A percentile compares a stretch with the other conserved stretches of the same genome.
phyloP scores from a whole-genome alignment of 2,113 vertebrate genomes.

The Cryptotis parvus region DNA sequence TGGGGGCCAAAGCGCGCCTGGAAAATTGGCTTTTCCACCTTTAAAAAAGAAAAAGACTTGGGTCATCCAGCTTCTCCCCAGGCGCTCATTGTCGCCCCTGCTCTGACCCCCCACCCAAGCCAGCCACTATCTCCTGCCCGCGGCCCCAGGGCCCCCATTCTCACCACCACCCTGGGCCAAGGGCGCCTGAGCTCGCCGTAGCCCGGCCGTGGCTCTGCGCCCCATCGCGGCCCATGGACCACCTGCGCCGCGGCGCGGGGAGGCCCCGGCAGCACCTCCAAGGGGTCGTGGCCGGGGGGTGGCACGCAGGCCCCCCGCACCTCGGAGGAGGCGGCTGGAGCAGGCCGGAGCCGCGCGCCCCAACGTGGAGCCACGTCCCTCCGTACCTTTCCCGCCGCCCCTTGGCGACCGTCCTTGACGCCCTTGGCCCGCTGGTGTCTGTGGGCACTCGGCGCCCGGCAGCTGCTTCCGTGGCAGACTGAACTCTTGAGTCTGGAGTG shows the following conservation, averaged over 20 bases:
- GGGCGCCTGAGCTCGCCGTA: neutral
- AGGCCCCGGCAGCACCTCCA: slow-evolving; percentile 36
- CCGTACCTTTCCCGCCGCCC: neutral
- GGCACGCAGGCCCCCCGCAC: slow-evolving; percentile 30
- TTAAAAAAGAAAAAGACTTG: neutral
- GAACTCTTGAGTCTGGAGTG: neutral
- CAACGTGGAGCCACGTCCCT: neutral
- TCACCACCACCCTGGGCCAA: neutral
- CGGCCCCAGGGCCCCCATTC: too few relatives aligned
- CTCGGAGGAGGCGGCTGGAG: slow-evolving; percentile 10
- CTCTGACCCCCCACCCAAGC: neutral
- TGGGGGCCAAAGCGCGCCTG: slow-evolving; percentile 71
- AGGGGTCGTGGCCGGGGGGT: neutral
- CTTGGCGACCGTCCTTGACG: slow-evolving; percentile 4
- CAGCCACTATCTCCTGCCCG: neutral
- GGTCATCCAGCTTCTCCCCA: slow-evolving; percentile 82
- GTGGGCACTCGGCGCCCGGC: neutral
- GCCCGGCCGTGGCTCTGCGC: neutral
- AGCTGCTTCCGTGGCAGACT: neutral
- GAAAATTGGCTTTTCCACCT: slow-evolving; percentile 85
- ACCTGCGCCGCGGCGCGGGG: slow-evolving; percentile 4
- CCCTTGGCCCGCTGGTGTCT: slow-evolving; percentile 8
- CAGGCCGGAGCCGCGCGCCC: neutral
- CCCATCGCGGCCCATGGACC: slow-evolving; percentile 12
- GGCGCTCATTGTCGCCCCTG: slow-evolving; percentile 4